Base-by-base conservation (phyloP, 2,888 invertebrate genomes). In the Pogonocherus hispidulus region DNA sequence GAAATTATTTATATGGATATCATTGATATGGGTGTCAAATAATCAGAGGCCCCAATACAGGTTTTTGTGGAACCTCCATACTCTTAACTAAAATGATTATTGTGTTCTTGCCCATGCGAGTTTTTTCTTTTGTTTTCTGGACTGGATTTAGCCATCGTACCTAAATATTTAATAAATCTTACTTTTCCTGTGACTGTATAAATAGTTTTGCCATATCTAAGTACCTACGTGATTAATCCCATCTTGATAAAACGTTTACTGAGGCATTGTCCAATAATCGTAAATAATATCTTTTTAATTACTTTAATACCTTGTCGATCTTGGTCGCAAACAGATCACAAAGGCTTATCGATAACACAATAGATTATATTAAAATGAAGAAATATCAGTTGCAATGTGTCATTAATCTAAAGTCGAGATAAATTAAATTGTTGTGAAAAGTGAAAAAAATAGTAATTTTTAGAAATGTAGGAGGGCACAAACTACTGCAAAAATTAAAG, bases 271-370 rank as follows among this genome's bases (percentile, higher is more conserved):
- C 16, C 57, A 46, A 44, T 44, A 57, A 41, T 57, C 57, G 8
- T 46, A 57, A 41, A 44, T 44, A 57, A 57, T 57, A 46, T 23
- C n/a, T n/a, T 46, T 57, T 57, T 57, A 57, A 57, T 57, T 57
- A 57, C 44, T 27, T 46, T 57, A 57, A 57, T 57, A 16, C 44
- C 22, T 35, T n/a, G 18, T 56, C 18, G 37, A 41, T 20, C 22
- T 44, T 44, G 41, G 46, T 41, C 23, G 57, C 41, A 22, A 57
- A 11, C 44, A 37, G 37, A 57, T 57, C 22, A 57, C 22, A 57
- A 11, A 11, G 2, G 14, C 23, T 41, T 41, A 44, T 44, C 22
- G 41, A 57, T 44, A 37, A 37, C 19, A n/a, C n/a, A n/a, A n/a
- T n/a, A n/a, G n/a, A n/a, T n/a, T n/a, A n/a, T n/a, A 41, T 11